Conservation (phyloP, 2,797 vertebrate genomes). For the Distichodus sexfasciatus region DNA sequence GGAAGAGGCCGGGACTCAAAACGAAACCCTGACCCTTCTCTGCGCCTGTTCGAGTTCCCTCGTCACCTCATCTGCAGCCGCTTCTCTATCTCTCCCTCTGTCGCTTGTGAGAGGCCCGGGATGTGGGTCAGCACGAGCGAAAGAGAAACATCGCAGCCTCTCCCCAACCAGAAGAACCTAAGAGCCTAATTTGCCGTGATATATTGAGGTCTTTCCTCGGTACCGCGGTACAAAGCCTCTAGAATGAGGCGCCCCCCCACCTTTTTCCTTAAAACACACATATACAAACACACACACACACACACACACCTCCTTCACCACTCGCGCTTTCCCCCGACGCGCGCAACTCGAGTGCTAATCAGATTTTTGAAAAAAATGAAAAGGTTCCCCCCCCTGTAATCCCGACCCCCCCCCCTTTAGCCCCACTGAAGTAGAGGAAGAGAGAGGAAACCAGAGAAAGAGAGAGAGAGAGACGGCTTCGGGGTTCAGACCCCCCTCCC, state of each 20-base stretch:
- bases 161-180: conserved; percentile 34
- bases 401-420: conserved; percentile 36
- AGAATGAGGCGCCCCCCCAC: conserved; percentile 29
- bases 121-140: conserved; percentile 44
- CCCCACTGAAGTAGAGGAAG: conserved; percentile 41
- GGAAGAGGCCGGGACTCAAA: background rate
- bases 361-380: conserved; percentile 47
- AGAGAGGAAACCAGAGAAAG: no score
- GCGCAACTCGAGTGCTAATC: conserved; percentile 58
- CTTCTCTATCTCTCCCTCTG: background rate
- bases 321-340: conserved; percentile 37
- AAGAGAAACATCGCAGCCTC: conserved; percentile 37
- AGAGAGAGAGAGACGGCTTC: conserved; percentile 31
- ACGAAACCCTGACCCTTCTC: background rate
- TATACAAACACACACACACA: no score
- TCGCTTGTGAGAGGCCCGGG: conserved; percentile 22
- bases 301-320: background rate
- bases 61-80: background rate
- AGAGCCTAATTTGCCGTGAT: conserved; percentile 55
- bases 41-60: background rate
- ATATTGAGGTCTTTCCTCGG: conserved; percentile 50
- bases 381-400: conserved; percentile 54
- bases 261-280: no score
- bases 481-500: conserved; percentile 41
- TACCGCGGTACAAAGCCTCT: conserved; percentile 49